These are phyloP conservation scores for Ormia ochracea DNA, from an alignment of 2,888 invertebrate genomes.

Conservation along the genomic window DNA sequence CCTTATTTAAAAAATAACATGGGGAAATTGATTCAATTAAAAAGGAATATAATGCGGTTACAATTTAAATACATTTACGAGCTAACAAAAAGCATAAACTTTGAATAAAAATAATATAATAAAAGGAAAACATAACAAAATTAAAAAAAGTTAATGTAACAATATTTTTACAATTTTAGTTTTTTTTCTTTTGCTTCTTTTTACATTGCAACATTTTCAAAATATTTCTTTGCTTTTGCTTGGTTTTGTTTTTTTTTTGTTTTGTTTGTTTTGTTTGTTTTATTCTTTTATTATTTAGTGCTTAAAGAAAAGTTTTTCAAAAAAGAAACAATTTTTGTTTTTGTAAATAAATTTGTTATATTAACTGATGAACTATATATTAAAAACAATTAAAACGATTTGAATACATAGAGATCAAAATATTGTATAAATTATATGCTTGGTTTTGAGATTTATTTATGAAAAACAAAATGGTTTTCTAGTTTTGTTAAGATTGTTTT, in stretches of 20 bases:
- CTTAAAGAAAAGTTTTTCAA: conserved; percentile 38
- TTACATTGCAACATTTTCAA: conserved; percentile 60
- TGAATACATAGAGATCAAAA: conserved; percentile 61
- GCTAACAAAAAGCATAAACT: conserved; percentile 48
- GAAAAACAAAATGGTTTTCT: conserved; percentile 41
- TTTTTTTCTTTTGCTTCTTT: conserved; percentile 42
- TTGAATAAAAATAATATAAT: conserved; percentile 22
- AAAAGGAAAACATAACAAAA: conserved; percentile 58
- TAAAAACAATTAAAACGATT: conserved; percentile 52
- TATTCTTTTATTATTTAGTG: conserved; percentile 32
- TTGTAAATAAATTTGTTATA: conserved; percentile 44
- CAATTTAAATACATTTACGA: conserved; percentile 47
- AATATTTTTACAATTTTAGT: conserved; percentile 56
- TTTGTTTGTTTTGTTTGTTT: no score
- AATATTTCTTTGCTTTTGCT: no score
- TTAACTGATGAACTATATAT: conserved; percentile 38
- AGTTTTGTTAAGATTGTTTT: neutral
- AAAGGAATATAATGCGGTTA: conserved; percentile 62
- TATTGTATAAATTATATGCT: conserved; percentile 55
- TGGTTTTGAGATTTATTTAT: conserved; percentile 54
- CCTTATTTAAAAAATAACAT: conserved; percentile 71
- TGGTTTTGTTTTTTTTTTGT: no score
- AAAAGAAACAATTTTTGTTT: conserved; percentile 44
- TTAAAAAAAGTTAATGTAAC: conserved; percentile 52
- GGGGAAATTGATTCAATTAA: conserved; percentile 59